These are phyloP conservation scores for Bhutanitis thaidina DNA, from an alignment of 2,888 invertebrate species.

Conservation along the genomic window DNA sequence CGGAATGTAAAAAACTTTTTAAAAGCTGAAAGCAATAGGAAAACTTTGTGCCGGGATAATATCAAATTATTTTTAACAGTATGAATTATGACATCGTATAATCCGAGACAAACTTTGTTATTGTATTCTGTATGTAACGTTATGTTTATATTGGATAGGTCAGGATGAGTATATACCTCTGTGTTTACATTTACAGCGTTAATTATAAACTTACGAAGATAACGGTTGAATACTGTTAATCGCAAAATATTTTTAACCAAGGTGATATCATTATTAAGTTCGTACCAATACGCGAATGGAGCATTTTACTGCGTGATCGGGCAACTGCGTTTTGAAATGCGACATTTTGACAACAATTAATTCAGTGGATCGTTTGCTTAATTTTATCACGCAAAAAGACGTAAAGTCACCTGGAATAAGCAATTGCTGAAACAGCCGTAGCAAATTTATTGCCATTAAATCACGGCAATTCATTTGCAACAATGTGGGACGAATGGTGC, in stretches of 20 bases:
- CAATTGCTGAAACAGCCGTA: constrained; percentile 17
- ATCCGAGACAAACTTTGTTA: too few species aligned
- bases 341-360: not conserved
- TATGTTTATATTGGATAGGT: too few species aligned
- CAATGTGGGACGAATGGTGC: constrained; percentile 18
- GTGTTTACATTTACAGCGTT: too few species aligned
- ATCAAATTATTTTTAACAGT: not conserved
- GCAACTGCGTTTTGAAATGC: not conserved
- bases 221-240: too few species aligned
- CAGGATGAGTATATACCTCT: too few species aligned
- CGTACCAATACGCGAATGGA: too few species aligned
- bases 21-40: not conserved
- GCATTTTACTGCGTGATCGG: too few species aligned
- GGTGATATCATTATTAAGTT: too few species aligned
- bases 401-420: constrained; percentile 9
- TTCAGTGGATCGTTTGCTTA: not conserved
- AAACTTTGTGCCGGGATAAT: not conserved
- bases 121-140: too few species aligned
- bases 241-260: too few species aligned
- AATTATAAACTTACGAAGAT: too few species aligned
- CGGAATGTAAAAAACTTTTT: constrained; percentile 9
- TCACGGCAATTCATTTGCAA: constrained; percentile 20
- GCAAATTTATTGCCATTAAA: constrained; percentile 17
- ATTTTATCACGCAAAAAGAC: constrained; percentile 6
- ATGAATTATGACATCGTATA: too few species aligned